Conservation (phyloP, 37 sponge, comb jelly and placozoan species). For the Diacarnus erythraeanus region DNA sequence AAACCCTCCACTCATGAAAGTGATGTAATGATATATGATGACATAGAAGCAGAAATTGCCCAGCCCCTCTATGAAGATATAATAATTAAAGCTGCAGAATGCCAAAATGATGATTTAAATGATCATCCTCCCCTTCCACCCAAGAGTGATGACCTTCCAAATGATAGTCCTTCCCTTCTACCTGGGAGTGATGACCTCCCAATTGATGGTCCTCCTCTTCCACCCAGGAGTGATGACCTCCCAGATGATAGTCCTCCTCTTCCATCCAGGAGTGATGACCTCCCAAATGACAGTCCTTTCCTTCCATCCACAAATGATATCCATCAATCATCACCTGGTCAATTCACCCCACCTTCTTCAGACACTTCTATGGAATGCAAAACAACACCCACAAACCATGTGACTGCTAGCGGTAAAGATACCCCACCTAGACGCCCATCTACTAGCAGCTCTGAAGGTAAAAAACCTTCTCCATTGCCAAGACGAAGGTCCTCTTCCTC, state of each 20-base stretch:
- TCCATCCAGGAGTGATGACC: neutral
- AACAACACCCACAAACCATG: too few species aligned
- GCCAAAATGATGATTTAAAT: neutral
- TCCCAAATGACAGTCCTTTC: neutral
- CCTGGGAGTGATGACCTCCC: neutral
- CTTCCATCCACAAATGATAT: neutral
- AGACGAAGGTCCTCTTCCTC: neutral
- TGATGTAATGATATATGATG: neutral
- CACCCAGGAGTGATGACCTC: slow-evolving; percentile 6
- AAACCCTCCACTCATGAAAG: too few species aligned
- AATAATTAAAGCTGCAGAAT: too few species aligned
- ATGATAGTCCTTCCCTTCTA: neutral
- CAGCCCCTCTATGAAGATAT: neutral
- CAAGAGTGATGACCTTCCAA: neutral
- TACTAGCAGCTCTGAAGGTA: neutral
- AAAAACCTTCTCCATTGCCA: neutral
- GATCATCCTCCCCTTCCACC: slow-evolving; percentile 3
- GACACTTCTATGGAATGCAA: too few species aligned
- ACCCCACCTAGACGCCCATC: neutral
- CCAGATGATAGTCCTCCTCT: neutral
- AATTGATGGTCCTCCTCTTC: slow-evolving; percentile 1
- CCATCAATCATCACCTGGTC: neutral
- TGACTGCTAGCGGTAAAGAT: too few species aligned
- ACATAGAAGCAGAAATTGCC: neutral
- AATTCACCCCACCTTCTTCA: neutral